Percentiles rank a stretch among this genome's conserved stretches.
These are phyloP conservation scores for Megaustenia siamemsis DNA, from an alignment of 2,888 invertebrate species.

Conservation along the genomic window DNA sequence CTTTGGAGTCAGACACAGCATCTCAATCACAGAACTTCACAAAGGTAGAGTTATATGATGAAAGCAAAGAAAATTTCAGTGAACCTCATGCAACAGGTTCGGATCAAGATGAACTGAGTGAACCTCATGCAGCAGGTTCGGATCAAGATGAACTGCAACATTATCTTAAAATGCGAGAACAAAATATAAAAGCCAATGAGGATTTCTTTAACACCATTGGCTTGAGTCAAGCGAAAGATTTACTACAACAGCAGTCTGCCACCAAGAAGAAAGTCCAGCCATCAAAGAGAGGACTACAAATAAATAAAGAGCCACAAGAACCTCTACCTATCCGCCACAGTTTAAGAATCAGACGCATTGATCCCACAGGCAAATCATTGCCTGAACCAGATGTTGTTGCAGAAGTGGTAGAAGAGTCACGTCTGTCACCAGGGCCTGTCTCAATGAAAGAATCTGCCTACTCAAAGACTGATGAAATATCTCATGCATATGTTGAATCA, in stretches of 20 bases:
- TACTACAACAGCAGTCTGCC: neutral
- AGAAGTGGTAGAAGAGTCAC: slow-evolving; percentile 45
- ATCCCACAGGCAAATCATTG: slow-evolving; percentile 64
- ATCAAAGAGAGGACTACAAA: slow-evolving; percentile 40
- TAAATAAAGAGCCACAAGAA: slow-evolving; percentile 44
- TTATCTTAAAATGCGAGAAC: slow-evolving; percentile 59
- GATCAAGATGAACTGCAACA: slow-evolving; percentile 4
- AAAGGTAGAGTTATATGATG: neutral
- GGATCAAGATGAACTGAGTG: neutral
- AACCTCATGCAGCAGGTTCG: neutral
- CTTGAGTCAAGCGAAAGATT: slow-evolving; percentile 53
- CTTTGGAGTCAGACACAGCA: neutral
- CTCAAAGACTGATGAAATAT: slow-evolving; percentile 50
- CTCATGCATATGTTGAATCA: neutral
- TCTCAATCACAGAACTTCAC: neutral
- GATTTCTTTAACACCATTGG: slow-evolving; percentile 69
- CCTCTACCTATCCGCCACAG: slow-evolving; percentile 62
- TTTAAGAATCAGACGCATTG: slow-evolving; percentile 65
- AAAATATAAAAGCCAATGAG: slow-evolving; percentile 68
- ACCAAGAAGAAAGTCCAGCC: slow-evolving; percentile 30
- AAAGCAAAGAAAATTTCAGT: slow-evolving; percentile 18
- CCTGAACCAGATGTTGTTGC: slow-evolving; percentile 59
- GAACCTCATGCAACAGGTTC: neutral
- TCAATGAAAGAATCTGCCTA: slow-evolving; percentile 45
- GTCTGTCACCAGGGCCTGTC: slow-evolving; percentile 45